Conservation (phyloP, 2,113 vertebrate genomes). For the Picathartes gymnocephalus region DNA sequence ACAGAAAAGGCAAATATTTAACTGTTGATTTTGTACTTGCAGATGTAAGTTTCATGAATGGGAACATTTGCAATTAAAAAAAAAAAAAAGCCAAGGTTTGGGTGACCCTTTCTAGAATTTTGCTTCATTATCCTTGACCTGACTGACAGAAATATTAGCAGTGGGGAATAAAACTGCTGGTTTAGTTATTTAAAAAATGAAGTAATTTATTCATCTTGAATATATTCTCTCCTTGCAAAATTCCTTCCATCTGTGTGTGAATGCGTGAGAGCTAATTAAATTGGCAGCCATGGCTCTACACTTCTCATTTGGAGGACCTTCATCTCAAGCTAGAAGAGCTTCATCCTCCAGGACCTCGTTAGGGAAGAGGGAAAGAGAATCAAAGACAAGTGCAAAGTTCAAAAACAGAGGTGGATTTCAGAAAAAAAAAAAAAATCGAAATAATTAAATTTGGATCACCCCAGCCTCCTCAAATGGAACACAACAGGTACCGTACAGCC, state of each 20-base stretch:
- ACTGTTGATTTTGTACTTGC: constrained; percentile 28
- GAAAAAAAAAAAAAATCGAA: background rate
- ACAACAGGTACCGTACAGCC: background rate
- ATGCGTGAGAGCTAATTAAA: background rate
- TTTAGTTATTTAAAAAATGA: background rate
- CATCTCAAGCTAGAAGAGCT: background rate
- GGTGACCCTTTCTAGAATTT: background rate
- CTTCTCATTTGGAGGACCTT: constrained; percentile 18
- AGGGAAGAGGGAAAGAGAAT: background rate
- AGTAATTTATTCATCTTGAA: background rate
- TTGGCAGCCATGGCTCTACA: background rate
- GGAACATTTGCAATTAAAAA: background rate
- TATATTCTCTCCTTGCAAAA: constrained; percentile 6
- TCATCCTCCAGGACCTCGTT: background rate
- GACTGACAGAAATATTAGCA: background rate
- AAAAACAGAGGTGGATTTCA: background rate
- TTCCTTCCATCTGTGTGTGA: background rate
- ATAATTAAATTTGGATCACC: background rate
- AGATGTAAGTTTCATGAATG: background rate
- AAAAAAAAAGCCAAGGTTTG: background rate
- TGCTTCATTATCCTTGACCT: constrained; percentile 31
- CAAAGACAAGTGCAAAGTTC: background rate
- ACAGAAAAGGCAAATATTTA: constrained; percentile 9
- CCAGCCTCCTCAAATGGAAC: background rate
- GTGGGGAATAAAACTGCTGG: background rate